Base-by-base conservation (phyloP, 2,797 vertebrate species). In the Pitangus sulphuratus region DNA sequence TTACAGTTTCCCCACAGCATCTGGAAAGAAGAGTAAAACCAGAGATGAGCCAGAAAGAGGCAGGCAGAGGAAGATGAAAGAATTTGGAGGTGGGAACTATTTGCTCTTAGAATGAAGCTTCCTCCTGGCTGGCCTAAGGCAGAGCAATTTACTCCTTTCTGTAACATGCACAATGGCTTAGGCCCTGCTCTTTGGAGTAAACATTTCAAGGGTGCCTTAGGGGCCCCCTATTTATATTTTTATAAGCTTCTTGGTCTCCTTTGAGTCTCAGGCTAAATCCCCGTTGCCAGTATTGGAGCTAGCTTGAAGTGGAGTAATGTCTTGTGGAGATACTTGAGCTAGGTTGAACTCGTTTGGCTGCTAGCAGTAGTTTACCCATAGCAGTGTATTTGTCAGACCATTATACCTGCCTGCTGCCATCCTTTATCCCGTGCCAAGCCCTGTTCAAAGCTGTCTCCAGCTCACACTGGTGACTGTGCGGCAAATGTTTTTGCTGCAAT, bases 11-110 rank as follows among this genome's bases (percentile, higher is more conserved):
- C 87, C 62, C 4, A 12, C n/a, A 93, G 74, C 92, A 82, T 90
- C 84, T 95, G 92, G 88, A 93, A 92, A 95, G 77, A 91, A 94
- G 77, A 96, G 78, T 60, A 95, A 96, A 88, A 88, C 22, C 42
- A 71, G 80, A 76, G 30, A 87, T 71, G 79, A 90, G 86, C 80
- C 90, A 94, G 80, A 90, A 95, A 82, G 70, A 90, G 70, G 70
- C 77, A 95, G 54, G 54, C 84, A 87, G 70, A 76, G 70, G 84
- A 92, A 95, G 93, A 93, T 94, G 77, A 96, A 95, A 95, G 90
- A 93, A 93, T 92, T 90, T 77, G 86, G 84, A 72, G 86, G 71
- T 1, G 2, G 90, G 70, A 95, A 74, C 74, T 51, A 53, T 56
- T 89, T 4, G 3, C 20, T 90, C 51, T 76, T 89, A 92, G 94